Evolutionary conservation across 2,797 vertebrate species (phyloP).

Genomic region (Ibycter americanus): DNA sequence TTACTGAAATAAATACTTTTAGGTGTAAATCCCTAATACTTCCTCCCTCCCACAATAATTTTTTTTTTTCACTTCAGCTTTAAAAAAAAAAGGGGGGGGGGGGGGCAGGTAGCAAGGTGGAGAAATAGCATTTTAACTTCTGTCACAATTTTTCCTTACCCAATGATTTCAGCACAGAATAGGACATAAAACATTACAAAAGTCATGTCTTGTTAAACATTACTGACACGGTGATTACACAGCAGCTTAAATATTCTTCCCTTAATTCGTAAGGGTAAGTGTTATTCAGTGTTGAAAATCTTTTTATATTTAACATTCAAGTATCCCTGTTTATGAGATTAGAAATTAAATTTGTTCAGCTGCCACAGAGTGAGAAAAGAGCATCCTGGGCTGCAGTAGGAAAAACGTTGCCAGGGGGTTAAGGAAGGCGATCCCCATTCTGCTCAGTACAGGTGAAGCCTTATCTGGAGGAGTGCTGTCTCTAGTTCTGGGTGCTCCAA

Average conservation of each 20-base stretch:
- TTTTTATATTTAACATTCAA: neutral
- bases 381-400: neutral
- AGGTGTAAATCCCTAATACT: neutral
- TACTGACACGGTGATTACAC: neutral
- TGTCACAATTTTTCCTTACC: neutral
- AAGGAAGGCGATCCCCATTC: neutral
- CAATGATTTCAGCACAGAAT: neutral
- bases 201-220: neutral
- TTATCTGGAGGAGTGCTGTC: neutral
- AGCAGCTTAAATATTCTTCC: neutral
- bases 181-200: neutral
- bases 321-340: neutral
- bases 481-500: neutral
- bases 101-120: accelerated
- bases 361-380: neutral
- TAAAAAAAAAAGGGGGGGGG: neutral
- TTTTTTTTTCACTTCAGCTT: neutral
- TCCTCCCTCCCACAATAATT: neutral
- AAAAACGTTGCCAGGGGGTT: neutral
- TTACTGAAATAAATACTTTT: neutral
- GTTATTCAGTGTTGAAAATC: neutral
- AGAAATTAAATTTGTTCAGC: neutral
- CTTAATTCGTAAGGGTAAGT: neutral
- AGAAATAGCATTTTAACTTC: neutral
- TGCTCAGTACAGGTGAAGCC: neutral